Conservation (phyloP, 2,797 vertebrate genomes). For the Parambassis ranga region DNA sequence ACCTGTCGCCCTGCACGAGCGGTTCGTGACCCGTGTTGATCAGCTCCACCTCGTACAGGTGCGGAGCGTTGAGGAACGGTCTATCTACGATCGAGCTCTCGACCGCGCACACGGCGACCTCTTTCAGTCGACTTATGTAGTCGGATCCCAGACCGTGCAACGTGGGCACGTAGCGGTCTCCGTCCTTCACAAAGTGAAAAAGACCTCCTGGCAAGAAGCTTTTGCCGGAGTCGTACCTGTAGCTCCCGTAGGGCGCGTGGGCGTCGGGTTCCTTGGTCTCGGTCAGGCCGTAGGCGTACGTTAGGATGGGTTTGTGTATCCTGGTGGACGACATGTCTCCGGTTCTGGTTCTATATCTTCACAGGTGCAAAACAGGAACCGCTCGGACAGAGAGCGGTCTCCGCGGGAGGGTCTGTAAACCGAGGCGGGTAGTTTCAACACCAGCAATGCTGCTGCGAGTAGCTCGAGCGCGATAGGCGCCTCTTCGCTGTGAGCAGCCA, state of each 20-base stretch:
- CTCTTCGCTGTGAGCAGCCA: background rate
- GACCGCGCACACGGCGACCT: background rate
- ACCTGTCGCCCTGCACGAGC: background rate
- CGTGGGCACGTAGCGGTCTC: background rate
- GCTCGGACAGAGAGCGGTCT: background rate
- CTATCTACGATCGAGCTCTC: background rate
- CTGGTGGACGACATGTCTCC: constrained; percentile 13
- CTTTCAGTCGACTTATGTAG: background rate
- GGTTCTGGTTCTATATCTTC: too few species aligned
- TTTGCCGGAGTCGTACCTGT: background rate
- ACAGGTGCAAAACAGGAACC: background rate
- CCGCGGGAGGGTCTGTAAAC: background rate
- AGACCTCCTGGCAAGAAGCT: constrained; percentile 9
- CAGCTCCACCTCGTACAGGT: background rate
- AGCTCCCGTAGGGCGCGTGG: background rate
- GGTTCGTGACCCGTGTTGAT: constrained; percentile 4
- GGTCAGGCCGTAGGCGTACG: background rate
- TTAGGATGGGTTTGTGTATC: background rate
- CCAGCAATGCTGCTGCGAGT: accelerated
- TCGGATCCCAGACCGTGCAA: background rate
- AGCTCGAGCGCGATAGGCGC: background rate
- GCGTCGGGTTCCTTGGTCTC: accelerated
- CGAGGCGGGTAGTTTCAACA: background rate
- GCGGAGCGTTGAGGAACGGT: background rate
- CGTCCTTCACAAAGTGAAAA: constrained; percentile 12